Evolutionary conservation across 2,113 vertebrate species (phyloP).

Genomic region (rat (Rattus norvegicus)): GRCr8 NC_086027.1:73293001-73293500

Average conservation of each 20-base stretch:
- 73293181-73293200: slow-evolving; percentile 76
- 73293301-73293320: slow-evolving; percentile 86
- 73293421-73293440: slow-evolving; percentile 79
- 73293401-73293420: slow-evolving; percentile 80
- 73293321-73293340: slow-evolving; percentile 86
- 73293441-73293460: slow-evolving; percentile 72
- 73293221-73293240: slow-evolving; percentile 85
- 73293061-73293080: slow-evolving; percentile 76
- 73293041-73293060: slow-evolving; percentile 77
- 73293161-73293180: slow-evolving; percentile 86
- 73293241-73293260: slow-evolving; percentile 87
- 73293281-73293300: slow-evolving; percentile 79
- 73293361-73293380: slow-evolving; percentile 87
- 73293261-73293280: slow-evolving; percentile 87
- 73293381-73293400: slow-evolving; percentile 85
- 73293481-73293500: not conserved
- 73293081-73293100: slow-evolving; percentile 82
- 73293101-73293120: slow-evolving; percentile 83
- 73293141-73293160: slow-evolving; percentile 86
- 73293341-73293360: slow-evolving; percentile 88
- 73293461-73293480: slow-evolving; percentile 64
- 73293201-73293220: slow-evolving; percentile 84
- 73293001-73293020: slow-evolving; percentile 80
- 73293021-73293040: slow-evolving; percentile 80
- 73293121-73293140: slow-evolving; percentile 81